Evolutionary conservation across 2,888 invertebrate species (phyloP), one percentile per base, ranked within the genome.

Genomic region (Ischnura elegans): DNA sequence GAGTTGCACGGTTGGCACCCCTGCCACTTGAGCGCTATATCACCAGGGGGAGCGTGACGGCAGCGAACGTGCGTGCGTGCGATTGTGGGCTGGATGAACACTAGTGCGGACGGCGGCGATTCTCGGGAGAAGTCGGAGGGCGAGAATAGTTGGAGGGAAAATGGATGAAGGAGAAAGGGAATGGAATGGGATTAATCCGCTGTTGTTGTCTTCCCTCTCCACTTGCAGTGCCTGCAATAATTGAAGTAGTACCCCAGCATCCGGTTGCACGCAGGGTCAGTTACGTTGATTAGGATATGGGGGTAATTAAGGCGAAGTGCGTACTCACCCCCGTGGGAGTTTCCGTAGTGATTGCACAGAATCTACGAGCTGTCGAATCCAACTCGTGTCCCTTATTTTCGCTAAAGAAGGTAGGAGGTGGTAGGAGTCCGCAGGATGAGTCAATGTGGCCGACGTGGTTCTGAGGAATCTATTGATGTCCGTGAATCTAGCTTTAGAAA

Each of bases 1-100:
- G n/a, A n/a, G n/a, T n/a, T 21, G 61, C 61, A 25, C 36, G 76
- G 76, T 76, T 76, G 76, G 76, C 76, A 76, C 76, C 76, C 76
- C 76, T 76, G 36, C 8, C n/a, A n/a, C 29, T 76, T 25, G 13
- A 76, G 36, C 5, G n/a, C 29, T n/a, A n/a, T n/a, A n/a, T n/a
- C 76, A 36, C n/a, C n/a, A n/a, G 61, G n/a, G 61, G 61, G 61
- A n/a, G 61, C 25, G n/a, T 25, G 25, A n/a, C 3, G 3, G 61
- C 61, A 19, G 6, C 61, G 61, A 1, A n/a, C 61, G 61, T n/a
- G 61, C 6, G 61, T 25, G 21, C 51, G 25, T 36, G 76, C 36
- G 29, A 36, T 29, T 21, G 76, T 10, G 29, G 61, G 36, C 36
- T 36, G 10, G 36, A 61, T 3, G 76, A 76, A 16, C 76, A 36